Percentiles rank a stretch among this genome's conserved stretches.
Conservation (phyloP, 2,113 vertebrate species). For the Anhinga rufa region DNA sequence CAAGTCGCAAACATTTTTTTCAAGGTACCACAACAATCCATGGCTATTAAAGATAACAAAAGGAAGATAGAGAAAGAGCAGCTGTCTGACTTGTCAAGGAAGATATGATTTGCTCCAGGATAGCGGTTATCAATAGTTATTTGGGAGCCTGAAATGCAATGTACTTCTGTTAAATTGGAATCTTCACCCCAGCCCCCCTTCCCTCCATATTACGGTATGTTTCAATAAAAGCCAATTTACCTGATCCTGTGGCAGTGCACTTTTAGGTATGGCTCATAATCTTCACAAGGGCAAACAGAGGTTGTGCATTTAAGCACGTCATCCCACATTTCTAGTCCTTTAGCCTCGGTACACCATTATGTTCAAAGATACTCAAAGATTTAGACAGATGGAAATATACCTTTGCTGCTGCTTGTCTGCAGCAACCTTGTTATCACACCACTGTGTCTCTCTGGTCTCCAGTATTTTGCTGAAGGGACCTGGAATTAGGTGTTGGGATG, state of each 20-base stretch:
- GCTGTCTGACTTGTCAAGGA: conserved; percentile 31
- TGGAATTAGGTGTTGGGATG: neutral
- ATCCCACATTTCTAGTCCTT: conserved; percentile 18
- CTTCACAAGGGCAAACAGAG: conserved; percentile 38
- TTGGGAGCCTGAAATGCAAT: conserved; percentile 37
- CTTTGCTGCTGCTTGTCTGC: neutral
- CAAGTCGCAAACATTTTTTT: conserved; percentile 1
- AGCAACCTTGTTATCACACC: neutral
- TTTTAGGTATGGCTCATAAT: conserved; percentile 41
- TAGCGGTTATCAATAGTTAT: conserved; percentile 60
- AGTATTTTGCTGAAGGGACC: neutral
- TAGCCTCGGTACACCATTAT: neutral
- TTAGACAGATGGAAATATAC: neutral
- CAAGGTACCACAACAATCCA: neutral
- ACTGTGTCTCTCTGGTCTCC: neutral
- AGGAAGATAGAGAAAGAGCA: conserved; percentile 33
- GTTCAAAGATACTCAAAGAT: neutral
- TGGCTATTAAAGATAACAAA: conserved; percentile 49
- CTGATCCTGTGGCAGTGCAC: neutral
- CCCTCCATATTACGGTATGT: neutral
- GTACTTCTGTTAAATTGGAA: conserved; percentile 37
- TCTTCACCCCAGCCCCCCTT: neutral
- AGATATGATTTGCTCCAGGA: conserved; percentile 56
- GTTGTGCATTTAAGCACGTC: neutral
- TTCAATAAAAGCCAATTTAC: conserved; percentile 59